Conservation (phyloP, 2,888 invertebrate species). For the Lithophane semibrunnea region DNA sequence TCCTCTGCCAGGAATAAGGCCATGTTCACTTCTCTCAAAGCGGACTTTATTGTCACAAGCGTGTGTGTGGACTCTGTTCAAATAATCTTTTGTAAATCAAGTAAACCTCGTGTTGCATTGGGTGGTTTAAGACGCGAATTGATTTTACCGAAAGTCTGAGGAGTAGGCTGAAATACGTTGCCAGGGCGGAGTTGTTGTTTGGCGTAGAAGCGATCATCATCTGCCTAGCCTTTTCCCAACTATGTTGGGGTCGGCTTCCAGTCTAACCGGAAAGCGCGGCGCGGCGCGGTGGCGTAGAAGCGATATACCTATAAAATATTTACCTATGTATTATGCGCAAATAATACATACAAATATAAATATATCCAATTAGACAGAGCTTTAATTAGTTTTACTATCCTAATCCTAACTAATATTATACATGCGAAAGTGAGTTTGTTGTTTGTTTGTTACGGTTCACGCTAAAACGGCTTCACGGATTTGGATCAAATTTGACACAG, state of each 20-base stretch:
- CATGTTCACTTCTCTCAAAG: conserved; percentile 46
- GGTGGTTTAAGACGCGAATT: conserved; percentile 12
- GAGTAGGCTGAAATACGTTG: background rate
- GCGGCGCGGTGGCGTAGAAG: too few species aligned
- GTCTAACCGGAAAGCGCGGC: too few species aligned
- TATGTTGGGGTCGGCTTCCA: too few species aligned
- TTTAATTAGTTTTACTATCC: background rate
- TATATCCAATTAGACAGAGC: background rate
- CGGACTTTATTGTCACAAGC: conserved; percentile 40
- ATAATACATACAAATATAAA: background rate
- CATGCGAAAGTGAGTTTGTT: too few species aligned
- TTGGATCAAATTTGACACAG: too few species aligned
- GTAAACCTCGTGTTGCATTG: conserved; percentile 30
- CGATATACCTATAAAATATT: background rate
- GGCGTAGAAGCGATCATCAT: too few species aligned
- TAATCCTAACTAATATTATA: too few species aligned
- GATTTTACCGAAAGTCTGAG: conserved; percentile 11
- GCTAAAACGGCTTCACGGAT: too few species aligned
- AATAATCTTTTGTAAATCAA: conserved; percentile 55
- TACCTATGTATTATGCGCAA: background rate
- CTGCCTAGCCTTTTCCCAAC: too few species aligned
- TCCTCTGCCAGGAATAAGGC: conserved; percentile 43
- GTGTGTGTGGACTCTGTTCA: conserved; percentile 42
- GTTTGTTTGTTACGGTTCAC: too few species aligned
- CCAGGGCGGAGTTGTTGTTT: too few species aligned